Evolutionary conservation across 2,113 vertebrate species (phyloP), one percentile per base, ranked within the genome.

Genomic region (Edolisoma coerulescens): DNA sequence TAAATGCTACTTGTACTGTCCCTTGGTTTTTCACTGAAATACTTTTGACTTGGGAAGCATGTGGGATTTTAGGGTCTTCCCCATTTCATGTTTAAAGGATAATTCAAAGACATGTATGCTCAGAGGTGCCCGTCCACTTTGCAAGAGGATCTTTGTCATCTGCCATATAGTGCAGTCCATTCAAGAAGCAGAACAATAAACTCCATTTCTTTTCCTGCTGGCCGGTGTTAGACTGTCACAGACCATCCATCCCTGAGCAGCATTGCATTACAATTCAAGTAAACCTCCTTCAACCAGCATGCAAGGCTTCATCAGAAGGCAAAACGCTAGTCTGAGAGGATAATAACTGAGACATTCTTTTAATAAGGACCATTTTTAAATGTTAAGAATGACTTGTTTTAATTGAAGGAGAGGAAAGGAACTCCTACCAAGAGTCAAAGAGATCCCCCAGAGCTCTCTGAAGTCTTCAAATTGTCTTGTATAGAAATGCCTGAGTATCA

Each of bases 311-410:
- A 77, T 95, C 76, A 92, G 84, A 94, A 95, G 75, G 78, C 80
- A 76, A 77, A 94, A 86, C 0, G 7, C 50, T 89, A 89, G 84
- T 84, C 86, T 93, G 86, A 96, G 93, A 95, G 91, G 86, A 93
- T 95, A 96, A 95, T 94, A 92, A 84, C 65, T 57, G 67, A 96
- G 92, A 73, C 20, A 93, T 91, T 95, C 45, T 96, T 93, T 94
- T 60, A 91, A 93, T 92, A 94, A 91, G 73, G 64, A 71, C 54
- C 78, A 68, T 93, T 90, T 96, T 83, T 76, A 64, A 90, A 96
- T 90, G 87, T 95, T 95, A 76, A 94, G 94, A 95, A 96, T 90
- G 69, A 54, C 65, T 96, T 87, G 41, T 92, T 97, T 95, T 93
- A 95, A 88, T 96, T 92, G 91, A 96, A 97, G 87, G 63, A 96